Percentiles rank a stretch among this genome's conserved stretches.
These are phyloP conservation scores for Leptocoma aspasia DNA, from an alignment of 2,113 vertebrate genomes.

Conservation along the genomic window DNA sequence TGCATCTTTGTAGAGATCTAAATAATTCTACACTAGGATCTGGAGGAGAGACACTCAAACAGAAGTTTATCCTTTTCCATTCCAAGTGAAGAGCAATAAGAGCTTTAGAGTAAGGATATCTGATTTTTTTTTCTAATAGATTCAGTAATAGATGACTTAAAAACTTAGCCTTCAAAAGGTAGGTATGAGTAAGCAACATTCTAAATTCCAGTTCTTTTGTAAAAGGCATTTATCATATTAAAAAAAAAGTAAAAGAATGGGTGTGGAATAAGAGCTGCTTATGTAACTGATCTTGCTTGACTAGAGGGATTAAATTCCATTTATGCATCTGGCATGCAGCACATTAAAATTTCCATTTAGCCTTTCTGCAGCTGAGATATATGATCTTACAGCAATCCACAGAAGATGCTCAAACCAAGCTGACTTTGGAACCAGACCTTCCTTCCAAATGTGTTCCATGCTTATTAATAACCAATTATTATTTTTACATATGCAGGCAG, in stretches of 20 bases:
- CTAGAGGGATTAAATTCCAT: slow-evolving; percentile 27
- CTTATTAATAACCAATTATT: not conserved
- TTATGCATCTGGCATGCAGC: not conserved
- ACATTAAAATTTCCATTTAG: slow-evolving; percentile 40
- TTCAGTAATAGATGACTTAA: not conserved
- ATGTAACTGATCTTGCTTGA: slow-evolving; percentile 37
- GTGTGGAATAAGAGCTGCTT: slow-evolving; percentile 17
- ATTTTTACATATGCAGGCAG: not conserved
- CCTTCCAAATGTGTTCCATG: not conserved
- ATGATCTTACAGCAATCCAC: not conserved
- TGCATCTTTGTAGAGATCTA: not conserved
- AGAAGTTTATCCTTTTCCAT: not conserved
- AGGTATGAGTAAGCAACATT: not conserved
- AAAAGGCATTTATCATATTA: not conserved
- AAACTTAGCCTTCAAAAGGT: not conserved
- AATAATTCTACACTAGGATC: not conserved
- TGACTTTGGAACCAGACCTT: slow-evolving; percentile 29
- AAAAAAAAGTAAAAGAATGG: not conserved
- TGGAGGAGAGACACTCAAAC: not conserved
- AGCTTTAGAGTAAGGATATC: not conserved
- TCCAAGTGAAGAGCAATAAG: not conserved
- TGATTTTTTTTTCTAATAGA: not conserved
- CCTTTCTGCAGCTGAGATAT: slow-evolving; percentile 10
- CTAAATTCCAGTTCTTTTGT: not conserved
- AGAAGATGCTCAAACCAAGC: not conserved